Evolutionary conservation across 2,888 invertebrate species (phyloP), one percentile per base, ranked within the genome.

Genomic region (Agriopis leucophaearia): DNA sequence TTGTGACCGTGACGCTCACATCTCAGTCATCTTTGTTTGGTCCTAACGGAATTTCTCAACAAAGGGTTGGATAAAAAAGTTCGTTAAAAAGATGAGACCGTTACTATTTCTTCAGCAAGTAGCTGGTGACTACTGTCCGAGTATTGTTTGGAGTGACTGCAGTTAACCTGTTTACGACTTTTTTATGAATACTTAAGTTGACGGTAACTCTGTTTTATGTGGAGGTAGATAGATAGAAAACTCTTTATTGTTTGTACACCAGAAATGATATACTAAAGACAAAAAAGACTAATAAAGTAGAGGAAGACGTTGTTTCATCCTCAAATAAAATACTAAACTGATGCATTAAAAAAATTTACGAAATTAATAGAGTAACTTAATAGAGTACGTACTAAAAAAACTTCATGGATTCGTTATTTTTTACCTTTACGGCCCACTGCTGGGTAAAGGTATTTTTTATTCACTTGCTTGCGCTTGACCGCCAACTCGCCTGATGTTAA

Each of bases 21-120:
- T 54, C 54, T 55, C 42, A 36, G 52, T 44, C 55, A 83, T 87
- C 78, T 88, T 91, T 91, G 88, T 91, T 85, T 78, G 81, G 55
- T 75, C 74, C 74, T 91, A 93, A 93, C 93, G 93, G 92, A 77
- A 81, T 88, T 81, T 83, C 77, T 82, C 71, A 66, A 74, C 81
- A 87, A 92, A 91, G 92, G 92, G 92, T 90, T 90, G 75, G 73
- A 78, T 76, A 84, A 82, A 86, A 88, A 81, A 75, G 82, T 78
- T 85, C 88, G 88, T 91, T 91, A 80, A 88, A 90, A 90, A 89
- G 85, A 79, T 75, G 76, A 76, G 82, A 84, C 93, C 91, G 94
- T 92, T 91, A 90, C 77, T 75, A 64, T 86, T 91, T 88, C 87
- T 88, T 82, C 18, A 40, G 66, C 55, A 73, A 71, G 65, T 58